Percentiles rank a stretch among this genome's conserved stretches.
These are phyloP conservation scores for Arvicola amphibius DNA, from an alignment of 2,797 vertebrate species.

Conservation along the genomic window DNA sequence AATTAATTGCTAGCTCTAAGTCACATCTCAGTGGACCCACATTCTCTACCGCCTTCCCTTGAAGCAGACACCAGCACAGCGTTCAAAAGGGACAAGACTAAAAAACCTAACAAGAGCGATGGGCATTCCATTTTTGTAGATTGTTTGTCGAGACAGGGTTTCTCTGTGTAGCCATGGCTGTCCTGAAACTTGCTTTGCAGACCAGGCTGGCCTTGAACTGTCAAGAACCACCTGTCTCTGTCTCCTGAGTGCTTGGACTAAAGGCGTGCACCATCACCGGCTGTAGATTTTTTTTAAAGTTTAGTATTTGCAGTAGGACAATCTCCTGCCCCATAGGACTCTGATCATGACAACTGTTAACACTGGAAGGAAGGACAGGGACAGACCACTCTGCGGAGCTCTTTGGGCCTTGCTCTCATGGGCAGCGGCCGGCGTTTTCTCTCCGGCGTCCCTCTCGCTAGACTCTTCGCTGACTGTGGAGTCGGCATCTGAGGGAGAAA, in stretches of 20 bases:
- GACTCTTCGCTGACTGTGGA: constrained; percentile 96
- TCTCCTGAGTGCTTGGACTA: not conserved
- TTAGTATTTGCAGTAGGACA: not conserved
- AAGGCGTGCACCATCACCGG: not conserved
- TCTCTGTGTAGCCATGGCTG: not conserved
- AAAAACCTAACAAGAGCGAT: not conserved
- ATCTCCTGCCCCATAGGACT: not conserved
- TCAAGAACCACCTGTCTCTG: not conserved
- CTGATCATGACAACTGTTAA: not conserved
- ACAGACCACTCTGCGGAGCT: constrained; percentile 91
- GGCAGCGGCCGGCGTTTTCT: constrained; percentile 90
- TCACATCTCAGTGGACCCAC: not conserved
- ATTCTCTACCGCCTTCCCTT: not conserved
- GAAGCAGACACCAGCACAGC: not conserved
- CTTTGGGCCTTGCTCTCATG: constrained; percentile 90
- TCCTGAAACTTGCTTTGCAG: not conserved
- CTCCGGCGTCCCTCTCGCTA: constrained; percentile 93
- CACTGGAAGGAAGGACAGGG: not conserved
- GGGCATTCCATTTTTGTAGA: not conserved
- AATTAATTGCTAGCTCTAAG: not conserved
- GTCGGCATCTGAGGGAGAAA: constrained; percentile 96
- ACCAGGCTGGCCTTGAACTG: not conserved
- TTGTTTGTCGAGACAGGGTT: not conserved
- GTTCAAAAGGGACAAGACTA: not conserved
- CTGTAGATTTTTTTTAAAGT: not conserved